A percentile compares a stretch with the other conserved stretches of the same genome.
Conservation (phyloP, 2,888 invertebrate genomes). For the Dryobotodes eremita region DNA sequence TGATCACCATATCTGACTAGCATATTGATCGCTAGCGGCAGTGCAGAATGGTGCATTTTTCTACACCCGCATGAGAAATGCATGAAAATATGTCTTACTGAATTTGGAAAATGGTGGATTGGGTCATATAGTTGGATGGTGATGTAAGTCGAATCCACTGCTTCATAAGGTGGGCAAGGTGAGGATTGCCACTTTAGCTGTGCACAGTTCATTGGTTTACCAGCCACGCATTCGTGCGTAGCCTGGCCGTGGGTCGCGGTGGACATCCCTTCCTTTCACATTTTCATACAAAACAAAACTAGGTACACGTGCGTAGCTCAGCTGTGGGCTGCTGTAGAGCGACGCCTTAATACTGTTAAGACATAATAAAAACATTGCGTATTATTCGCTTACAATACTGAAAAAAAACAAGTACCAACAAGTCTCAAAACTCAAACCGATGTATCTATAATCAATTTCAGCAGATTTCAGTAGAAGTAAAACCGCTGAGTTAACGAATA, state of each 20-base stretch:
- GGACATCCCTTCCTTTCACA: too few relatives aligned
- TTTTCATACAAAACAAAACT: background rate
- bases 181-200: too few relatives aligned
- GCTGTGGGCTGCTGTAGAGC: too few relatives aligned
- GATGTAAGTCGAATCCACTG: too few relatives aligned
- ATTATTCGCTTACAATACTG: background rate
- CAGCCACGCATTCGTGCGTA: background rate
- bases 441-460: background rate
- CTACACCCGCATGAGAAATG: background rate
- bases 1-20: too few relatives aligned
- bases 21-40: too few relatives aligned
- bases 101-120: background rate
- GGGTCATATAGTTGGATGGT: too few relatives aligned
- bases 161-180: too few relatives aligned
- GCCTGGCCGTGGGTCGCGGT: background rate
- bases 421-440: background rate
- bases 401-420: background rate
- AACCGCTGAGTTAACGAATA: constrained; percentile 38
- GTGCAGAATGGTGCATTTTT: too few relatives aligned
- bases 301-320: background rate
- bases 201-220: background rate
- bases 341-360: background rate
- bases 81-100: background rate
- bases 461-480: constrained; percentile 1
- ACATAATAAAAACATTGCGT: background rate